phyloP scores from a whole-genome alignment of 2,797 vertebrate species.

The Cynopterus sphinx region DNA sequence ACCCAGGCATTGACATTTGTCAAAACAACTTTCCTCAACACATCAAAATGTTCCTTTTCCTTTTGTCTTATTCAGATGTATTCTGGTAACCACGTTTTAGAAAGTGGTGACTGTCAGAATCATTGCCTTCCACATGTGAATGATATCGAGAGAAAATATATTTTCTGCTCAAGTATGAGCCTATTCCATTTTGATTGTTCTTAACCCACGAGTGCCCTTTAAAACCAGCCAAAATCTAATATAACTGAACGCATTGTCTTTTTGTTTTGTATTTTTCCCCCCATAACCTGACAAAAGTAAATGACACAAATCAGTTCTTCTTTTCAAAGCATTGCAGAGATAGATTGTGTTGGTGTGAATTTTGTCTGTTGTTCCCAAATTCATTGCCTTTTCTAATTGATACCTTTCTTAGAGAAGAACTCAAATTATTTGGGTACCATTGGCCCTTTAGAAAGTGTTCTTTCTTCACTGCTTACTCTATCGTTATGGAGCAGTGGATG shows the following conservation, averaged over 20 bases:
- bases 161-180: background rate
- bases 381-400: background rate
- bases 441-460: background rate
- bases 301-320: background rate
- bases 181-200: background rate
- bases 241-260: background rate
- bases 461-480: conserved; percentile 23
- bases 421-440: background rate
- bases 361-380: conserved; percentile 20
- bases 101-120: conserved; percentile 75
- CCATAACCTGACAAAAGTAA: conserved; percentile 23
- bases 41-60: conserved; percentile 76
- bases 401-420: conserved; percentile 19
- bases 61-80: conserved; percentile 80
- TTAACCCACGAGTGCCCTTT: background rate
- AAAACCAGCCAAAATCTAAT: conserved; percentile 12
- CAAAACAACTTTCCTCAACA: conserved; percentile 75
- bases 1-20: conserved; percentile 75
- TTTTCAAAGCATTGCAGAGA: background rate
- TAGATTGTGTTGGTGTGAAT: background rate
- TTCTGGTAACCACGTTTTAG: conserved; percentile 74
- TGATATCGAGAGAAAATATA: background rate
- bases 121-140: background rate
- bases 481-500: background rate
- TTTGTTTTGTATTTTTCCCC: background rate